Base-by-base conservation (phyloP, 2,113 vertebrate species). In the Camelus bactrianus region DNA sequence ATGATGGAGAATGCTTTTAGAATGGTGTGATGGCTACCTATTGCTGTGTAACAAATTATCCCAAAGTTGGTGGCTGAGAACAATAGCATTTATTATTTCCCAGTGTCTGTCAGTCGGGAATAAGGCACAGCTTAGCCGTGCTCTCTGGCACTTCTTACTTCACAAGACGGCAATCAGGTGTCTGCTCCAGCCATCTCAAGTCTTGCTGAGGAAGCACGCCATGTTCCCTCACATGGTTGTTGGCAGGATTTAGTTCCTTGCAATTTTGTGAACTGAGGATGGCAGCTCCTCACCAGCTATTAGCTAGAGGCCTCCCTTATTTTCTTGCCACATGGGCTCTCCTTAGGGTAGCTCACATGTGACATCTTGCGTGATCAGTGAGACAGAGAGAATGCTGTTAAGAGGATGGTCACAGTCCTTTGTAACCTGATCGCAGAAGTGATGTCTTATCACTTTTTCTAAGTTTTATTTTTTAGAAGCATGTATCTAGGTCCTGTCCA, bases 111-210 rank as follows among this genome's bases (percentile, higher is more conserved):
- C 48, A n/a, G 38, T 83, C 65, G 73, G 48, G 62, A 60, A 65
- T 58, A 32, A 6, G 17, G 26, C 35, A 24, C 16, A 32, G 28
- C 11, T 24, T 19, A 42, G 35, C 20, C 26, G 3, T 2, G 12
- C 24, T 22, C 5, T 73, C 20, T 76, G 30, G 35, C 20, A 19
- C 19, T 50, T 22, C 5, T 14, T 13, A 1, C 6, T 2, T 54
- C 9, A 6, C 17, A 35, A 77, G 46, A 38, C 5, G 24, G 10
- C 15, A 28, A 1, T 13, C 2, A 1, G 35, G 13, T 52, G 1
- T n/a, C 32, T 10, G 8, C 32, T 62, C 2, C 13, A 2, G 10
- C 24, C 26, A 16, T 30, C 6, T 56, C 6, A 13, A 62, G 32
- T 7, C 38, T 75, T 46, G 42, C 19, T 7, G 19, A 30, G 58